phyloP scores from a whole-genome alignment of 2,888 invertebrate genomes.

The Spodoptera picta region DNA sequence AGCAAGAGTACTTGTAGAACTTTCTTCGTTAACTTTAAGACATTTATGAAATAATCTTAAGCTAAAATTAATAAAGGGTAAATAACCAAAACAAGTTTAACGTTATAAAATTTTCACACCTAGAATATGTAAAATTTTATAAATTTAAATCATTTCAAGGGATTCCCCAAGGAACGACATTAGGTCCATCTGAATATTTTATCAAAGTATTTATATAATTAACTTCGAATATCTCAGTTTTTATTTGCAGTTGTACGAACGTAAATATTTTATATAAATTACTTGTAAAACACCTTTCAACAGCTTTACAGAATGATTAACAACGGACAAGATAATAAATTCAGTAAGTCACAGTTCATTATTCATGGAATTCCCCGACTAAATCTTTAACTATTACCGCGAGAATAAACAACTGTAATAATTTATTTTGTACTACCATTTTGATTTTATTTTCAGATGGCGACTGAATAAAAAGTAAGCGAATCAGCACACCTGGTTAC shows the following conservation, averaged over 20 bases:
- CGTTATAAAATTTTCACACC: too few relatives aligned
- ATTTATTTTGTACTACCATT: constrained; percentile 8
- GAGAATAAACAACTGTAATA: constrained; percentile 36
- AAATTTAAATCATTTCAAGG: neutral
- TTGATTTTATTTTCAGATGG: constrained; percentile 17
- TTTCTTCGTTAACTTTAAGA: constrained; percentile 28
- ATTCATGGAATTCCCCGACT: constrained; percentile 18
- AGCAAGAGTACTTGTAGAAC: constrained; percentile 27
- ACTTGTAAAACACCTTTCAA: constrained; percentile 17
- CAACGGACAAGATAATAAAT: constrained; percentile 9
- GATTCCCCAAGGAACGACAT: neutral
- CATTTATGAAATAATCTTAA: neutral
- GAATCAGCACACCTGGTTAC: constrained; percentile 37
- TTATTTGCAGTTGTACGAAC: too few relatives aligned
- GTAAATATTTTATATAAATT: constrained; percentile 5
- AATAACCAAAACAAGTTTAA: too few relatives aligned
- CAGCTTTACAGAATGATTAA: constrained; percentile 13
- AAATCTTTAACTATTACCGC: constrained; percentile 13
- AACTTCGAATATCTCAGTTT: too few relatives aligned
- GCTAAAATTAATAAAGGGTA: too few relatives aligned
- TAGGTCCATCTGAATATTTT: neutral
- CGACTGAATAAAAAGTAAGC: constrained; percentile 8
- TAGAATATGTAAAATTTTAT: too few relatives aligned
- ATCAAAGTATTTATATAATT: neutral
- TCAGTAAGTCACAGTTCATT: constrained; percentile 17